phyloP scores from a whole-genome alignment of 2,888 invertebrate species.

The Xylota sylvarum region DNA sequence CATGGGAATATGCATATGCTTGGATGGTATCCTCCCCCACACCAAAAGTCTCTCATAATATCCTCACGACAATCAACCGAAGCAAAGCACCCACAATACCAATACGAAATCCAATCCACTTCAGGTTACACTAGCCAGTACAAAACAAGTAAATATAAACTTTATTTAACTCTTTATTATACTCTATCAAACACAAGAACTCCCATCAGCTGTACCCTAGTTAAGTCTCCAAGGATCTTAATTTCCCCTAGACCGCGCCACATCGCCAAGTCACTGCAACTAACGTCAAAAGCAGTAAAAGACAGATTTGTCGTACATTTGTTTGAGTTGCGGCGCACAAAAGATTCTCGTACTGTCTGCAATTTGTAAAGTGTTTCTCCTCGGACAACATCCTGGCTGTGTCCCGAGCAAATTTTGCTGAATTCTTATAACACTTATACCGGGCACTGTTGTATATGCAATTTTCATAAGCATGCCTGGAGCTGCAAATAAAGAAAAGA shows the following conservation, averaged over 20 bases:
- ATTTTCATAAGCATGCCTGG: constrained; percentile 84
- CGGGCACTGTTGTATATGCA: constrained; percentile 84
- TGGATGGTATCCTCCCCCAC: neutral
- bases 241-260: constrained; percentile 2
- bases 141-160: neutral
- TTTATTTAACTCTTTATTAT: constrained; percentile 32
- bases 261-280: constrained; percentile 23
- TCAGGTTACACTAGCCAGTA: neutral
- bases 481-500: constrained; percentile 78
- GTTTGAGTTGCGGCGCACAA: constrained; percentile 78
- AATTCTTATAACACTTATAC: constrained; percentile 83
- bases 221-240: neutral
- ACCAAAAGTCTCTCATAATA: neutral
- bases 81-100: neutral
- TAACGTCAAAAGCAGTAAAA: constrained; percentile 24
- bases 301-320: neutral
- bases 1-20: neutral
- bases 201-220: neutral
- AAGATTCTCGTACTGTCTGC: constrained; percentile 81
- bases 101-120: neutral
- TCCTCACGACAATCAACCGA: neutral
- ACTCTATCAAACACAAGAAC: neutral
- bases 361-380: constrained; percentile 84
- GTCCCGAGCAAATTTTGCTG: constrained; percentile 83
- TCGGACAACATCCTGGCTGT: constrained; percentile 84